These are phyloP conservation scores for Cataglyphis hispanica DNA, from an alignment of 1,140 invertebrate genomes.

Conservation along the genomic window DNA sequence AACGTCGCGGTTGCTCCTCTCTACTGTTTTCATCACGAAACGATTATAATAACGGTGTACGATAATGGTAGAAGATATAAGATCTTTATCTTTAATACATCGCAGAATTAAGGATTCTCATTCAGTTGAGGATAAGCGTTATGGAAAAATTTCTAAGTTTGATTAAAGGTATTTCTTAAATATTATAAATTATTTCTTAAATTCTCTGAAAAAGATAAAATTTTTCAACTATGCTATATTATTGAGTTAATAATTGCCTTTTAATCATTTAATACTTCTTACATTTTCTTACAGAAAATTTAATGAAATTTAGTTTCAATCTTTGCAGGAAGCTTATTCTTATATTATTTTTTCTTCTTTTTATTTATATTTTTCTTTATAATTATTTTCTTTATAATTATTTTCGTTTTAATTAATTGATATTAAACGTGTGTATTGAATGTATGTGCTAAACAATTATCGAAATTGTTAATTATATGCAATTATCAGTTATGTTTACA, in stretches of 20 bases:
- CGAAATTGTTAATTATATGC: background rate
- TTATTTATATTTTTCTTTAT: constrained; percentile 1
- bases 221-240: background rate
- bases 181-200: background rate
- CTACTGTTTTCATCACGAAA: constrained; percentile 7
- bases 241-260: background rate
- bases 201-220: background rate
- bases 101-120: background rate
- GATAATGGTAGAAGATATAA: background rate
- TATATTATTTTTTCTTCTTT: background rate
- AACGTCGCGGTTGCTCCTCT: constrained; percentile 16
- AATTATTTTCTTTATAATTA: constrained; percentile 22
- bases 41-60: constrained; percentile 1
- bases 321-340: background rate
- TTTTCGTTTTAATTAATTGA: constrained; percentile 9
- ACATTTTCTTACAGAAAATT: background rate
- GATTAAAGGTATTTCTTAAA: background rate
- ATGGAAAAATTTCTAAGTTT: background rate
- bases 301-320: constrained; percentile 10
- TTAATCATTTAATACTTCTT: background rate
- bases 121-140: background rate
- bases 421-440: background rate
- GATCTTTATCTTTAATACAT: background rate
- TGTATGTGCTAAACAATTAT: background rate
- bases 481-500: background rate